phyloP scores from a whole-genome alignment of 64 coral and sea anemone species.

The Catalaphyllia jardinei region DNA sequence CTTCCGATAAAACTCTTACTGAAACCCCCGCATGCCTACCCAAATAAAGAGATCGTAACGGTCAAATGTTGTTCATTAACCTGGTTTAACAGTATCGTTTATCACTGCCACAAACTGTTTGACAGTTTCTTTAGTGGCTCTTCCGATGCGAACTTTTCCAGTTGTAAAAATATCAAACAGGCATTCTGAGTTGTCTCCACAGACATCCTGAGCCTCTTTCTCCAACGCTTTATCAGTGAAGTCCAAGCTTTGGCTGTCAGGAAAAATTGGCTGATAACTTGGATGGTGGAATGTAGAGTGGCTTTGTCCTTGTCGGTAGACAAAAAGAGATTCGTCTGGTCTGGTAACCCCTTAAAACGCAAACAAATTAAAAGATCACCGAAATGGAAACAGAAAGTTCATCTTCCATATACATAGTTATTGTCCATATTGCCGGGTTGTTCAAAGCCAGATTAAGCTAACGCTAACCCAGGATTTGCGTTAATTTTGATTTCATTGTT shows the following conservation, averaged over 20 bases:
- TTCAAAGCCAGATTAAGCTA: too few species aligned
- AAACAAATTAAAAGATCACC: not conserved
- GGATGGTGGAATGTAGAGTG: constrained; percentile 47
- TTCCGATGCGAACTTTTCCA: constrained; percentile 60
- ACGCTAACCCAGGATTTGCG: too few species aligned
- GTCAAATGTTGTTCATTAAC: not conserved
- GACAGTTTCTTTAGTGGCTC: constrained; percentile 56
- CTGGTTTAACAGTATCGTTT: constrained; percentile 50
- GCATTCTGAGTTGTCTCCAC: constrained; percentile 69
- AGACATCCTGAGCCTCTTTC: constrained; percentile 32
- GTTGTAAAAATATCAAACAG: constrained; percentile 74
- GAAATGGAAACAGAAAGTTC: too few species aligned
- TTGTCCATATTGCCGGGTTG: too few species aligned
- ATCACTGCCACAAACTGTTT: constrained; percentile 46
- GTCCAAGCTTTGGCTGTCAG: constrained; percentile 35
- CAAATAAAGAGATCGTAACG: too few species aligned
- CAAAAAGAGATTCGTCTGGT: constrained; percentile 61
- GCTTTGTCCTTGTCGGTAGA: constrained; percentile 48
- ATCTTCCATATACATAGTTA: too few species aligned
- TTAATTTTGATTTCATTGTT: too few species aligned
- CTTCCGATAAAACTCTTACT: too few species aligned
- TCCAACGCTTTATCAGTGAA: constrained; percentile 49
- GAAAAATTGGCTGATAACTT: constrained; percentile 46
- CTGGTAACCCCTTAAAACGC: constrained; percentile 57
- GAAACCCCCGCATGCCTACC: too few species aligned